Percentiles rank a stretch among this genome's conserved stretches.
These are phyloP conservation scores for Drosophila truncata DNA, from an alignment of 1,140 invertebrate species.

Conservation along the genomic window DNA sequence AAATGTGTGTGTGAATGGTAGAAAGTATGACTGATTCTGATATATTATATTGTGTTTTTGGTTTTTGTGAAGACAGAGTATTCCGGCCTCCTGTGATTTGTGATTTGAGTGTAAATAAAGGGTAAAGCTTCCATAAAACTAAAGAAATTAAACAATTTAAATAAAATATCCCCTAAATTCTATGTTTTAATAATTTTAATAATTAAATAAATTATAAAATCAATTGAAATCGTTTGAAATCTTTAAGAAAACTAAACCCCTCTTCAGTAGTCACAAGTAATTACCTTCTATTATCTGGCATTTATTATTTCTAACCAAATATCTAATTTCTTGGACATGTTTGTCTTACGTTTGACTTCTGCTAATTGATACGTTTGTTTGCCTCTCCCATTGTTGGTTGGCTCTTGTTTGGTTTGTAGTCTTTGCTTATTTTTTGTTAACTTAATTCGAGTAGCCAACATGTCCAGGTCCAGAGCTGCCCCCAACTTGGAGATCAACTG, in stretches of 20 bases:
- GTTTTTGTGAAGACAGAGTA: background rate
- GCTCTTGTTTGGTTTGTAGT: constrained; percentile 8
- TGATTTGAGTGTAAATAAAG: background rate
- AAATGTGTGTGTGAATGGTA: background rate
- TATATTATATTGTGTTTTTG: background rate
- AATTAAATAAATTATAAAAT: too few relatives aligned
- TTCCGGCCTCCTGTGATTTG: background rate
- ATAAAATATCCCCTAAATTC: too few relatives aligned
- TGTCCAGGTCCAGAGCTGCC: constrained; percentile 41
- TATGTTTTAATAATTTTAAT: too few relatives aligned
- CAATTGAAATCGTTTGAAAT: background rate
- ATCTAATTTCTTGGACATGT: constrained; percentile 17
- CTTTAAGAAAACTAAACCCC: background rate
- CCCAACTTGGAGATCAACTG: constrained; percentile 44
- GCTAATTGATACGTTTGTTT: constrained; percentile 67
- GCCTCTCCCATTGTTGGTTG: constrained; percentile 43
- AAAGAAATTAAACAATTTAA: too few relatives aligned
- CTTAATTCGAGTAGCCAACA: constrained; percentile 59
- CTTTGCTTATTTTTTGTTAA: constrained; percentile 10
- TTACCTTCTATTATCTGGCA: background rate
- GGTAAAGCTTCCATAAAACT: background rate
- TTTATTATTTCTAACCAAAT: constrained; percentile 15
- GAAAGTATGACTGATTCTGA: background rate
- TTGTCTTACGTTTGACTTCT: constrained; percentile 26
- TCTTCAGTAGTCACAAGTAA: background rate